phyloP scores from a whole-genome alignment of 1,140 invertebrate species.

The Mactra quadrangularis region DNA sequence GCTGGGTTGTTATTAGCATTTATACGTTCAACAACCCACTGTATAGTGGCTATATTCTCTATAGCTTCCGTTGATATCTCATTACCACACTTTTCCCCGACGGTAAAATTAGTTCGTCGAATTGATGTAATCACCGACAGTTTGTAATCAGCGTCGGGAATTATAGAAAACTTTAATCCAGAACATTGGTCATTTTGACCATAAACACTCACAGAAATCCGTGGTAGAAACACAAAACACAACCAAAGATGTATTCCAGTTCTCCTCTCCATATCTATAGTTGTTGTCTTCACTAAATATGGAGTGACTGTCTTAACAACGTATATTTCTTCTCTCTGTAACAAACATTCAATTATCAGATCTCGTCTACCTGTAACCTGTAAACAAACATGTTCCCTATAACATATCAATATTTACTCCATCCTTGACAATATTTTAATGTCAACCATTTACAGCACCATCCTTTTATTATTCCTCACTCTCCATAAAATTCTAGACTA shows the following conservation, averaged over 20 bases:
- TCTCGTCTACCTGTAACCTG: too few relatives aligned
- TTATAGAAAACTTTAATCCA: slow-evolving; percentile 22
- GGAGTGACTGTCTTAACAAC: too few relatives aligned
- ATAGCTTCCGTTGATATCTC: slow-evolving; percentile 5
- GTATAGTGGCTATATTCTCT: slow-evolving; percentile 16
- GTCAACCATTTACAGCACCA: too few relatives aligned
- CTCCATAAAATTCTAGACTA: too few relatives aligned
- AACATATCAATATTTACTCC: too few relatives aligned
- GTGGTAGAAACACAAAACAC: background rate
- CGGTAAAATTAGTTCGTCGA: background rate
- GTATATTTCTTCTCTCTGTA: too few relatives aligned
- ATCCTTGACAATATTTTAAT: too few relatives aligned
- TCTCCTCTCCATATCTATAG: too few relatives aligned
- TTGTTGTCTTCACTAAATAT: too few relatives aligned
- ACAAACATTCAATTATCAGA: too few relatives aligned
- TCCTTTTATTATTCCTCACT: too few relatives aligned
- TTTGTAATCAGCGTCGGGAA: slow-evolving; percentile 46
- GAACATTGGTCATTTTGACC: background rate
- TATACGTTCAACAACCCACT: slow-evolving; percentile 43
- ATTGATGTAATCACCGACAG: slow-evolving; percentile 41
- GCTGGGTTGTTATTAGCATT: slow-evolving; percentile 28
- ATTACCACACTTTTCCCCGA: slow-evolving; percentile 11
- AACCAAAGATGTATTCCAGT: background rate
- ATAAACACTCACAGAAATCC: background rate
- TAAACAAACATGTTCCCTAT: too few relatives aligned